Evolutionary conservation across 2,888 invertebrate genomes (phyloP), one percentile per base, ranked within the genome.

Genomic region (Lampropteryx suffumata): DNA sequence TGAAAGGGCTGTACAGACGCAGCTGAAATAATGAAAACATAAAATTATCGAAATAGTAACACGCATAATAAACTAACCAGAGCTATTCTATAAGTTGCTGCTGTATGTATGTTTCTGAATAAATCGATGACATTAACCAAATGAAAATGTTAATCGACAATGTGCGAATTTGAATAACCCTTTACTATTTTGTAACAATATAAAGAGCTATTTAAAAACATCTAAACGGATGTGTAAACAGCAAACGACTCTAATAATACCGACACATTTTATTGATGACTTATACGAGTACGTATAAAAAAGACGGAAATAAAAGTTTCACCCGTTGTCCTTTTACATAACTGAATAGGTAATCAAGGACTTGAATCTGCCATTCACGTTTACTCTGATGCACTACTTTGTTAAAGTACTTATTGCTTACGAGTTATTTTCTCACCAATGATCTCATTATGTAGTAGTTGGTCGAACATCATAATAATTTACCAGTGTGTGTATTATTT

Each of bases 291-390:
- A 24, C 4, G 12, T 26, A 45, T 17, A 17, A 41, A 44, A 62
- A 50, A 57, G 36, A 45, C 61, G 61, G 59, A 66, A 65, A 64
- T 58, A 66, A 50, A 64, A 57, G 61, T 59, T 49, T 58, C 53
- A 66, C 65, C 55, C 41, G 65, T 51, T 58, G 66, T 68, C 71
- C 69, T 72, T 73, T 65, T 60, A 67, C 65, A 65, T 68, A 69
- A 66, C 64, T 72, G 66, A 67, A 69, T 65, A 65, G 57, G 49
- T 66, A 65, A 67, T 63, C 69, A 67, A 74, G 71, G 70, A 65
- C 62, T 60, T 53, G 40, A 56, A 47, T 55, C 48, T 56, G 50
- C 48, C 59, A 57, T 56, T 53, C 50, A 54, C 41, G 43, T 46
- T 41, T 56, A 55, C 59, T 57, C 29, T 33, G 56, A 46, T 46